Conservation (phyloP, 2,888 invertebrate genomes). For the Amorpha juglandis region DNA sequence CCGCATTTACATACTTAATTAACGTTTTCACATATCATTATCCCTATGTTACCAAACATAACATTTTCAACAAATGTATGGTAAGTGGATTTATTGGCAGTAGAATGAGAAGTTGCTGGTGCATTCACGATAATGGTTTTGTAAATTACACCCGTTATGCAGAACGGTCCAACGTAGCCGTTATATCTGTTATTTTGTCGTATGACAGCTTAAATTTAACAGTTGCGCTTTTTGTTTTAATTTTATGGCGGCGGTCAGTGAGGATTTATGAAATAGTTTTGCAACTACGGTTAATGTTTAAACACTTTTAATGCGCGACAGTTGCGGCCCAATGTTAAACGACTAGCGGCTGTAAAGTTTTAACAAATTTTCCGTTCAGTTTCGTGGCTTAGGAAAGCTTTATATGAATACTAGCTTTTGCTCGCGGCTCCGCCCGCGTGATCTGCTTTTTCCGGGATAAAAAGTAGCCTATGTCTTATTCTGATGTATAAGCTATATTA, state of each 20-base stretch:
- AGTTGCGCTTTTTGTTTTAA: conserved; percentile 51
- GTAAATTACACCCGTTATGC: conserved; percentile 62
- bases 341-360: conserved; percentile 18
- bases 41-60: conserved; percentile 48
- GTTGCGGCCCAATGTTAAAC: conserved; percentile 20
- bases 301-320: conserved; percentile 23
- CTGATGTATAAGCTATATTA: no score
- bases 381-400: neutral
- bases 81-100: conserved; percentile 63
- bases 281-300: conserved; percentile 22
- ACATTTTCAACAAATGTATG: conserved; percentile 42
- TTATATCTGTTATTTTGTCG: conserved; percentile 42
- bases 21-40: conserved; percentile 61
- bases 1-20: conserved; percentile 69
- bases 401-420: no score
- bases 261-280: conserved; percentile 30
- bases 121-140: conserved; percentile 58
- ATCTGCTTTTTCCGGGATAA: no score
- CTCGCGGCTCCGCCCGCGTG: no score
- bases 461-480: no score
- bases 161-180: conserved; percentile 53
- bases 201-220: conserved; percentile 50
- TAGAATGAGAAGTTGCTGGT: conserved; percentile 53
- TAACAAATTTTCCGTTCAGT: conserved; percentile 12
- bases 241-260: conserved; percentile 41